Base-by-base conservation (phyloP, 1,140 invertebrate genomes). In the Drosophila nasuta region DNA sequence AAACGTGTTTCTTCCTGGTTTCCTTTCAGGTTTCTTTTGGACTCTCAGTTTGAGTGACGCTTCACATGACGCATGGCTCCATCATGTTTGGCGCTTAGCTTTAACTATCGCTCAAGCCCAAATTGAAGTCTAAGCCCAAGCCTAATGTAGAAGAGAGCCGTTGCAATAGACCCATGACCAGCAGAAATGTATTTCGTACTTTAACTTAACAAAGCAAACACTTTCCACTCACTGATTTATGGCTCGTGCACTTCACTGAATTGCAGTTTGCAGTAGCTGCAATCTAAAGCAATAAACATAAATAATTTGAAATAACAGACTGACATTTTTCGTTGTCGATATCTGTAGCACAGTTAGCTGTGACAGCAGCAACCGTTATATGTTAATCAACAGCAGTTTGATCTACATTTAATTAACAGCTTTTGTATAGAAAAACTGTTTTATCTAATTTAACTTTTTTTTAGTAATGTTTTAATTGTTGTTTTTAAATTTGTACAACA, bases 1-100 rank as follows among this genome's bases (percentile, higher is more conserved):
- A 86, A 86, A 86, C 82, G 68, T 63, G 82, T 86, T 82, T 87
- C 59, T 76, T 74, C 71, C 71, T 81, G 78, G 41, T 43, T 43
- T 13, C 41, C 41, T 74, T 85, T 81, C 59, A 75, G 71, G 66
- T 72, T 76, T 86, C 63, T 76, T 56, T 77, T 49, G 30, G 51
- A 41, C 76, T 25, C 60, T 71, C 51, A 48, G 25, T 68, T 77
- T 54, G 59, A 75, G 69, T 71, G 67, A 71, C 58, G 69, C 63
- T 85, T 77, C 69, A 72, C 57, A 68, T 68, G 77, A 76, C 75
- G 80, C 83, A 86, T 81, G 59, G 49, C 45, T 64, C 15, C 46
- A 68, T 70, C 48, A 64, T 57, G 48, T 71, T 75, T 60, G 69
- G 75, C 69, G 75, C 68, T 72, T 59, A 64, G 8, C 35, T 60